These are phyloP conservation scores for Orcinus orca DNA, from an alignment of 2,113 vertebrate species.

Conservation along the genomic window DNA sequence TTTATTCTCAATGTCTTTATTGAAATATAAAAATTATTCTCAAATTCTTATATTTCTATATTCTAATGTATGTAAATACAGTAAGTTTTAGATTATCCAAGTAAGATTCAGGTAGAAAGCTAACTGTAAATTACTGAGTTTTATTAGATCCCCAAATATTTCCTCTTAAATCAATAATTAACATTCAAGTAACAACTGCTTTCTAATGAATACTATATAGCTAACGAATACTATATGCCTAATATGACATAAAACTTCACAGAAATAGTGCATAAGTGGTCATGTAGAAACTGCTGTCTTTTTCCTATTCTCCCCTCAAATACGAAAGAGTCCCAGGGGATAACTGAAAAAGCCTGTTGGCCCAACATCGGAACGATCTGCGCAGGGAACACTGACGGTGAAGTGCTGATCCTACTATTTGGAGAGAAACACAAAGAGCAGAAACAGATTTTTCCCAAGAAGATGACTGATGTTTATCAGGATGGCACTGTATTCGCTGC, in stretches of 20 bases:
- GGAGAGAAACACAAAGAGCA: background rate
- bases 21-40: background rate
- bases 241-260: background rate
- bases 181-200: background rate
- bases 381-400: background rate
- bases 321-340: background rate
- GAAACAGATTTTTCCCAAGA: background rate
- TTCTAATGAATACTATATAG: background rate
- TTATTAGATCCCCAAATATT: background rate
- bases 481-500: background rate
- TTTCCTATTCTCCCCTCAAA: background rate
- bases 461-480: background rate
- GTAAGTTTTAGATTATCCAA: background rate
- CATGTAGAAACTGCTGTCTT: background rate
- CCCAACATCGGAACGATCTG: background rate
- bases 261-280: background rate
- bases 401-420: background rate
- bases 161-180: background rate
- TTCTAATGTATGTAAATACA: background rate
- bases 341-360: background rate
- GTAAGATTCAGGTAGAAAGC: background rate
- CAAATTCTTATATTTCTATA: slow-evolving; percentile 14
- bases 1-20: background rate
- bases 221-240: background rate
- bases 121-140: background rate